These are phyloP conservation scores for Agonopterix arenella DNA, from an alignment of 2,888 invertebrate genomes.

Conservation along the genomic window DNA sequence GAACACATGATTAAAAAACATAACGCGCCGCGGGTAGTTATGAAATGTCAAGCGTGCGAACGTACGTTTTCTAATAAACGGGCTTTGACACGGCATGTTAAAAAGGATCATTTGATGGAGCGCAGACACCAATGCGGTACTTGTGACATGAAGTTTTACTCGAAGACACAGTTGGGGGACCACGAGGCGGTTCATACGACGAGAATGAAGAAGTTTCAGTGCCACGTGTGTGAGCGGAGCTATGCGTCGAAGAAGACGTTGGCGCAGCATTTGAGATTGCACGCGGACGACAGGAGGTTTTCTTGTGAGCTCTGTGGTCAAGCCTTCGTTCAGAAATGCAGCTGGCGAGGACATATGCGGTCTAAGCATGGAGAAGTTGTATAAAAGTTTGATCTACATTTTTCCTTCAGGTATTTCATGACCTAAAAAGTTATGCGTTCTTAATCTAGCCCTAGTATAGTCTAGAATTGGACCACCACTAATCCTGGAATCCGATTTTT, in stretches of 20 bases:
- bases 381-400: neutral
- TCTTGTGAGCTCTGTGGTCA: slow-evolving; percentile 32
- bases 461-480: no score
- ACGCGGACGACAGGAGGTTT: slow-evolving; percentile 25
- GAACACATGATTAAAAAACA: slow-evolving; percentile 36
- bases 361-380: slow-evolving; percentile 21
- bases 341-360: slow-evolving; percentile 54
- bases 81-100: slow-evolving; percentile 30
- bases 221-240: slow-evolving; percentile 39
- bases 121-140: slow-evolving; percentile 41
- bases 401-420: neutral
- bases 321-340: slow-evolving; percentile 41
- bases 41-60: slow-evolving; percentile 38
- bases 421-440: no score
- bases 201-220: slow-evolving; percentile 34
- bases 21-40: slow-evolving; percentile 21
- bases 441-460: no score
- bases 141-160: slow-evolving; percentile 49
- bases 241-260: slow-evolving; percentile 21
- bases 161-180: slow-evolving; percentile 6
- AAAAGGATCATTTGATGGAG: slow-evolving; percentile 45
- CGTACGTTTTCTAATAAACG: slow-evolving; percentile 25
- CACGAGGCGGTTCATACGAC: slow-evolving; percentile 12
- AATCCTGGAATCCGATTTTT: no score
- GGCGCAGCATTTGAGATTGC: slow-evolving; percentile 30